phyloP scores from a whole-genome alignment of 2,888 invertebrate genomes.

The Platycheirus rosarum region DNA sequence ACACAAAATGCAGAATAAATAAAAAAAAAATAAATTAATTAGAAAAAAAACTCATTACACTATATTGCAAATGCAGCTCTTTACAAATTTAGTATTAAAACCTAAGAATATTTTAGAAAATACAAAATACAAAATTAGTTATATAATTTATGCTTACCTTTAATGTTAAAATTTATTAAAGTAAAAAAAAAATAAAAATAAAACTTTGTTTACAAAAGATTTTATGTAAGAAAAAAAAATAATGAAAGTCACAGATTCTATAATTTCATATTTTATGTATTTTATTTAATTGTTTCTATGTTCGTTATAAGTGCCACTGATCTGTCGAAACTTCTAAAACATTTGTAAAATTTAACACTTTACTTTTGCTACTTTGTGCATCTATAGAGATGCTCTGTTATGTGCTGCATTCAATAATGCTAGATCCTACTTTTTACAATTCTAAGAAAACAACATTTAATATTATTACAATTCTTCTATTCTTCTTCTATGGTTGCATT shows the following conservation, averaged over 20 bases:
- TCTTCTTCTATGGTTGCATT: too few species aligned
- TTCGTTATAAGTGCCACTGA: too few species aligned
- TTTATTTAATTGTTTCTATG: not conserved
- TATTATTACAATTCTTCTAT: too few species aligned
- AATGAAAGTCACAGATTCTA: constrained; percentile 44
- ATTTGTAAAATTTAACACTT: too few species aligned
- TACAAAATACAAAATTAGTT: constrained; percentile 38
- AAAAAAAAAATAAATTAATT: constrained; percentile 2
- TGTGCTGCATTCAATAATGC: too few species aligned
- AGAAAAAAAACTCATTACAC: constrained; percentile 8
- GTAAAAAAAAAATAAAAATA: constrained; percentile 12
- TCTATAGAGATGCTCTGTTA: too few species aligned
- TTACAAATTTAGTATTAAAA: constrained; percentile 60
- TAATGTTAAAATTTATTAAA: constrained; percentile 40
- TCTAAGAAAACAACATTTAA: too few species aligned
- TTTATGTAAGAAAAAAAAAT: constrained; percentile 30
- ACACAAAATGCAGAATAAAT: constrained; percentile 3
- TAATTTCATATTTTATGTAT: not conserved
- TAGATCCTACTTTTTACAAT: too few species aligned
- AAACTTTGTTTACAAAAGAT: constrained; percentile 43
- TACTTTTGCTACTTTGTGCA: too few species aligned
- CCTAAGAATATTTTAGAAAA: constrained; percentile 65
- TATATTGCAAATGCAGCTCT: constrained; percentile 41
- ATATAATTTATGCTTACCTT: constrained; percentile 51
- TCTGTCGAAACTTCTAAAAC: too few species aligned